Percentiles rank a stretch among this genome's conserved stretches.
Conservation (phyloP, 2,797 vertebrate species). For the Luscinia luscinia region DNA sequence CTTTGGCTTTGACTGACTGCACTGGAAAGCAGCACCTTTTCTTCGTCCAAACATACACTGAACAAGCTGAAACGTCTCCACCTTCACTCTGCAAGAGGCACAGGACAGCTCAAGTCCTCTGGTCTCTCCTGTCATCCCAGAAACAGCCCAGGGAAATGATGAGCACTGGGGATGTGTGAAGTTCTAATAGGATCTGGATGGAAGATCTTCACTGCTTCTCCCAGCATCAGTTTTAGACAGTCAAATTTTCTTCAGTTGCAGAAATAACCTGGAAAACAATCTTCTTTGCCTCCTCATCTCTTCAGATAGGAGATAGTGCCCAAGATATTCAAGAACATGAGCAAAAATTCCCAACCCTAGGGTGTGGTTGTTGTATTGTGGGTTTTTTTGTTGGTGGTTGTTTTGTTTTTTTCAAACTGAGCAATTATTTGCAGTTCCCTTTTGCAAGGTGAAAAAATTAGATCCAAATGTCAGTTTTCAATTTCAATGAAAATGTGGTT, state of each 20-base stretch:
- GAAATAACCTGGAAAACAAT: not conserved
- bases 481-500: not conserved
- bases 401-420: not conserved
- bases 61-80: not conserved
- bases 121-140: not conserved
- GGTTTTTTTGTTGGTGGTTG: fast-evolving
- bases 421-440: not conserved
- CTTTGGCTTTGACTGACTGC: not conserved
- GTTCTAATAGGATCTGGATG: not conserved
- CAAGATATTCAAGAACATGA: not conserved
- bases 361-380: not conserved
- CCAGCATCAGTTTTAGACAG: not conserved
- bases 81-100: not conserved
- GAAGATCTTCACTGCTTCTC: not conserved
- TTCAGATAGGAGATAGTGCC: not conserved
- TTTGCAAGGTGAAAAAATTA: not conserved
- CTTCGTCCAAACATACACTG: not conserved
- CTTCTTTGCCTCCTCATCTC: not conserved
- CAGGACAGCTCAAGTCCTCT: not conserved
- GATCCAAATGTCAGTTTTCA: not conserved
- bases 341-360: not conserved
- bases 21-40: not conserved
- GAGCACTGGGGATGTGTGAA: fast-evolving
- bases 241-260: not conserved
- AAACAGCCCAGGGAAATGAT: not conserved